A percentile compares a stretch with the other conserved stretches of the same genome.
Evolutionary conservation across 1,140 invertebrate species (phyloP).

Genomic region (Papilio machaon): DNA sequence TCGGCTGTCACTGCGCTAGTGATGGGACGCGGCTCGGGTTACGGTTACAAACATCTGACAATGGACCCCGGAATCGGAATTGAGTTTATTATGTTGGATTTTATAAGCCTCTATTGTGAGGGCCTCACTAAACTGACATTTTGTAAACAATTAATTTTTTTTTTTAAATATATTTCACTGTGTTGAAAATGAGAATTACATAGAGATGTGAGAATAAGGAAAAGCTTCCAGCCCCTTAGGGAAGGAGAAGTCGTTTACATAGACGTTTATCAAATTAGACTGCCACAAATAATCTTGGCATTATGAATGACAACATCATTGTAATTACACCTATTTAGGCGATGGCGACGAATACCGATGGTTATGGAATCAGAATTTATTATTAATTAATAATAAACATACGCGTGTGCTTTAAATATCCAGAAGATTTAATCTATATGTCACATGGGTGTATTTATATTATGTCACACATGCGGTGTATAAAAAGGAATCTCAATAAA

Average conservation of each 20-base stretch:
- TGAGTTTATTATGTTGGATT: slow-evolving; percentile 23
- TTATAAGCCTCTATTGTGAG: background rate
- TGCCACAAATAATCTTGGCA: no score
- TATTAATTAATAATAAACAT: background rate
- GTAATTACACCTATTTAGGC: no score
- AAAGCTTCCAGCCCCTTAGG: background rate
- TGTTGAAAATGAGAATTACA: no score
- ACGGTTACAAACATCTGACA: slow-evolving; percentile 32
- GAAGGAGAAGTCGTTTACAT: no score
- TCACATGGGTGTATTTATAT: background rate
- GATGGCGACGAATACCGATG: background rate
- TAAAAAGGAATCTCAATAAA: slow-evolving; percentile 51
- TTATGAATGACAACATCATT: no score
- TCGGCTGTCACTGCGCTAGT: slow-evolving; percentile 35
- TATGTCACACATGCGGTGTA: slow-evolving; percentile 36
- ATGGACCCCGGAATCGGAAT: slow-evolving; percentile 16
- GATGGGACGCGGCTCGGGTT: slow-evolving; percentile 31
- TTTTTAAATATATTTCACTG: background rate
- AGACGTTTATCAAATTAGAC: no score
- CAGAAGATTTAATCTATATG: background rate
- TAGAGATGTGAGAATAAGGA: background rate
- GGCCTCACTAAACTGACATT: background rate
- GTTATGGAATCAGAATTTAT: background rate
- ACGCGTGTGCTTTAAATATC: background rate
- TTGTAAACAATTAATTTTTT: background rate